Evolutionary conservation across 2,797 vertebrate genomes (phyloP), one percentile per base, ranked within the genome.

Genomic region (Malurus leucopterus): DNA sequence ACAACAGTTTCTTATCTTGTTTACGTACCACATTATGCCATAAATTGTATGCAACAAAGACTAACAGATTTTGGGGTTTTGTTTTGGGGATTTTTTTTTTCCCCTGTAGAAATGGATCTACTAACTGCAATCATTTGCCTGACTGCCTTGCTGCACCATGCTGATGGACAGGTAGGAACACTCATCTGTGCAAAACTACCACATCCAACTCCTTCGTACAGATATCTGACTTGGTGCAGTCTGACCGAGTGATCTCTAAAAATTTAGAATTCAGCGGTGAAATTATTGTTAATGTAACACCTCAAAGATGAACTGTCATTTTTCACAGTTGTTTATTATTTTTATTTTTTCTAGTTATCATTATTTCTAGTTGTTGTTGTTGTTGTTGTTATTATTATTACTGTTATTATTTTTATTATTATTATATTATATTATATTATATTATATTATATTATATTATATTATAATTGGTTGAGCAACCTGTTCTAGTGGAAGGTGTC

Each of bases 141-240:
- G 70, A 62, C 88, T 71, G 84, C 84, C 77, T 29, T 95, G 34
- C 29, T 95, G 3, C 86, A 80, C 34, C 93, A 85, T 1, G 51
- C 34, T 53, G 55, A 72, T 63, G 91, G 75, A 85, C 30, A 92
- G 94, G 93, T 95, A 92, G 30, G 90, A 83, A 4, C 13, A 65
- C 50, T 70, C 8, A 15, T n/a, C 23, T 88, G 1, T 71, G 36
- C 16, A 54, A 50, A 79, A 63, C 5, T 58, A 3, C 2, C 20
- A 6, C 40, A n/a, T 19, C 27, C 58, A 15, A 65, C 12, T 40
- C 61, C 1, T 4, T 15, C 59, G 6, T 50, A 11, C 8, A 64
- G 24, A 21, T 29, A 30, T 6, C 43, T 89, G 32, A 47, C 3
- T 4, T 13, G 18, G 11, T 11, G 2, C 17, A 57, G 9, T 43